Evolutionary conservation across 2,797 vertebrate species (phyloP).

Genomic region (Macroramphosus scolopax): DNA sequence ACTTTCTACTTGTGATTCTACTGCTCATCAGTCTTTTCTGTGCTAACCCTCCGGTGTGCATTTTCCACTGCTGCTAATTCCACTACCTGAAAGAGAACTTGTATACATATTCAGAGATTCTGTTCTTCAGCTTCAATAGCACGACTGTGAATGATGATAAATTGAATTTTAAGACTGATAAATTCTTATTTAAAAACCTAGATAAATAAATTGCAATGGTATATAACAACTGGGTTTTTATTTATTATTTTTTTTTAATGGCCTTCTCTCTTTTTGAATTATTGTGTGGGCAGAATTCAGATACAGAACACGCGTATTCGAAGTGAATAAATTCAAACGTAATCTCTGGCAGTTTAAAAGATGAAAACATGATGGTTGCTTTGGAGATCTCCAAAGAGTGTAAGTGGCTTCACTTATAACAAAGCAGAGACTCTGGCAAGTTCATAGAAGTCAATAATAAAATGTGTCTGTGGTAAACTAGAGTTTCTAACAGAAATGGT

Average conservation of each 20-base stretch:
- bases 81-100: constrained; percentile 74
- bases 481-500: no score
- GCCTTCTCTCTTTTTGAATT: constrained; percentile 21
- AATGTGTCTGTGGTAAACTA: constrained; percentile 24
- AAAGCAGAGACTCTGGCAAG: constrained; percentile 23
- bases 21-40: constrained; percentile 39
- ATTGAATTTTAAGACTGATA: constrained; percentile 74
- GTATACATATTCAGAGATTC: constrained; percentile 70
- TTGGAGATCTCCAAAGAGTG: constrained; percentile 22
- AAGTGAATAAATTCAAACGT: no score
- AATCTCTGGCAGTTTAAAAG: constrained; percentile 17
- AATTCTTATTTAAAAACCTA: constrained; percentile 81
- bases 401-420: constrained; percentile 45
- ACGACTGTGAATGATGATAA: constrained; percentile 78
- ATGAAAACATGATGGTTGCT: constrained; percentile 28
- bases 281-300: constrained; percentile 14
- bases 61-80: constrained; percentile 75
- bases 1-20: constrained; percentile 24
- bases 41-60: constrained; percentile 54
- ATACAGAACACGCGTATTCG: constrained; percentile 34
- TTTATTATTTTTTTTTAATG: constrained; percentile 36
- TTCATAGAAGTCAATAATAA: constrained; percentile 30
- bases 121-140: constrained; percentile 56
- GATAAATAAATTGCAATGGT: constrained; percentile 74
- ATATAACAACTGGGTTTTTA: constrained; percentile 55